Base-by-base conservation (phyloP, 2,888 invertebrate genomes). In the Euzophera pinguis region DNA sequence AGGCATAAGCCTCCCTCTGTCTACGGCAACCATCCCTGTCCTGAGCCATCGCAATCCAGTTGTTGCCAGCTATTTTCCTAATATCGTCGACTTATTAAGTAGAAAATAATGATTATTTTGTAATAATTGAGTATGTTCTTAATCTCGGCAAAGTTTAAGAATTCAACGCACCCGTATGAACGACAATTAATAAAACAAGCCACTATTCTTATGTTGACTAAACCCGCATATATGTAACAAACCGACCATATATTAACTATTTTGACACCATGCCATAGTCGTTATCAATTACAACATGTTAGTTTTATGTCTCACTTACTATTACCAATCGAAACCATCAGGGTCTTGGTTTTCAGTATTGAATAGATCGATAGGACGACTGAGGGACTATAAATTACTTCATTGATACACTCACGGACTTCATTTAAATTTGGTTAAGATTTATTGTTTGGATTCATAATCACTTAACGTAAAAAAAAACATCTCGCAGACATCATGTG, bases 221-320 rank as follows among this genome's bases (percentile, higher is more conserved):
- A 69, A 74, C 88, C 89, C 88, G 89, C 89, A 88, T 88, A 32
- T 22, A 67, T 67, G 68, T 75, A 72, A 75, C 69, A 68, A 74
- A 73, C 73, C 70, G 67, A 78, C 78, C 72, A 85, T 85, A 87
- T 83, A 86, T 85, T 82, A 87, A 84, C 86, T 87, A 81, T 71
- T 79, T 71, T 86, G 84, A 87, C 87, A 83, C 65, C 76, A 62
- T 71, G 71, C 71, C 77, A 76, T 77, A 78, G 75, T 81, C 75
- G 77, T 80, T 77, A 78, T 71, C 80, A 81, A 84, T 84, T 82
- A 81, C 69, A 60, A 64, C 64, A 63, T 70, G 77, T 81, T 81
- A 77, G 65, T 75, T 81, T 81, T 76, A 82, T 78, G 75, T 80
- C 80, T 85, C 72, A 80, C 66, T 84, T 71, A 67, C 67, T 57